Percentiles rank a stretch among this genome's conserved stretches.
These are phyloP conservation scores for Caracal caracal DNA, from an alignment of 2,113 vertebrate genomes.

Conservation along the genomic window DNA sequence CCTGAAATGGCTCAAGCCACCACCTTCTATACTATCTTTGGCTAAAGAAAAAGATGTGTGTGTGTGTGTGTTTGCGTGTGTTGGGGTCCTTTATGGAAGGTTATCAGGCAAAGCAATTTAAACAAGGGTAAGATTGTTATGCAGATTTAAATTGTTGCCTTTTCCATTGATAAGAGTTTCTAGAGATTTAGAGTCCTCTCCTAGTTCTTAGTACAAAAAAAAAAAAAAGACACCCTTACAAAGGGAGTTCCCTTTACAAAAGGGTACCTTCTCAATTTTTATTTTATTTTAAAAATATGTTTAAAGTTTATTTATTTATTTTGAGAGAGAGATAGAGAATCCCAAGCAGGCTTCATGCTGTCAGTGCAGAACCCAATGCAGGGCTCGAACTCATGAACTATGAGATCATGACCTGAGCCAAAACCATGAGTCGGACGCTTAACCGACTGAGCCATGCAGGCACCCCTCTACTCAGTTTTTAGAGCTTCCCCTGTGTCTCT, in stretches of 20 bases:
- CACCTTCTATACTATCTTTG: not conserved
- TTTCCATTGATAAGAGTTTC: not conserved
- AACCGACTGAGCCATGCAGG: too few species aligned
- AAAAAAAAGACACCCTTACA: not conserved
- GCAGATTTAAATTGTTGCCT: not conserved
- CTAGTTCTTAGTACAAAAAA: not conserved
- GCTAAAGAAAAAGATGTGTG: not conserved
- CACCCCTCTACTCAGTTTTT: not conserved
- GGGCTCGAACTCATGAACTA: too few species aligned
- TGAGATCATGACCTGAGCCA: too few species aligned
- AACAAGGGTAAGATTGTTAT: not conserved
- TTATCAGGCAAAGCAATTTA: not conserved
- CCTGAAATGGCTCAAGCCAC: not conserved
- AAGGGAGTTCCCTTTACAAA: not conserved
- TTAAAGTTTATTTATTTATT: too few species aligned
- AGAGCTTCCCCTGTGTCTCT: not conserved
- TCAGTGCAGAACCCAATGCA: too few species aligned
- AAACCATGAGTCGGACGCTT: too few species aligned
- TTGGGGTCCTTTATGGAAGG: not conserved
- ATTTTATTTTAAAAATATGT: too few species aligned
- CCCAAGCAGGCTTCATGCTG: too few species aligned
- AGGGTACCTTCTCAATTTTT: too few species aligned
- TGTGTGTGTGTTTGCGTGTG: not conserved
- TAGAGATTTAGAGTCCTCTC: not conserved
- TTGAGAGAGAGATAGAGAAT: too few species aligned